Evolutionary conservation across 2,113 vertebrate genomes (phyloP), one percentile per base, ranked within the genome.

Genomic region (Paramisgurnus dabryanus): DNA sequence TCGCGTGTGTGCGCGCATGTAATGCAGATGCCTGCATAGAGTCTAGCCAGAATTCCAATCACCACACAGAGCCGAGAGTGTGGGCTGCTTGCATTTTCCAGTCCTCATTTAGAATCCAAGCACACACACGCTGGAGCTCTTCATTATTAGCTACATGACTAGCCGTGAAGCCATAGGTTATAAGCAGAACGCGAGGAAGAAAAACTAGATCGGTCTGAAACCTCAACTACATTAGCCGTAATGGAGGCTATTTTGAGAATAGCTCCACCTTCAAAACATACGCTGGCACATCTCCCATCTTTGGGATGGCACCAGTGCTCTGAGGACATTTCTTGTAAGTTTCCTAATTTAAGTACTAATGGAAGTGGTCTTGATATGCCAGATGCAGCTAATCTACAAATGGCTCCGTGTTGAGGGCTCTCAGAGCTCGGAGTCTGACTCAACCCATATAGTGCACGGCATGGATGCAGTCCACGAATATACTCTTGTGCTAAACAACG

Each of bases 141-240:
- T 80, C 80, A 61, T 76, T 67, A 82, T 82, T 82, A 80, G 80
- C 76, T 49, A 79, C 83, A 82, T 66, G 83, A 82, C 66, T 76
- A 68, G 76, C 41, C 71, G 76, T 63, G 57, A 55, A 82, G 68
- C 76, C 43, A 60, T 47, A 49, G 41, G 63, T 78, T 72, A 58
- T 50, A 78, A 65, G 47, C 73, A 82, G 70, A 76, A 79, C 39
- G 58, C 18, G 45, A 47, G 58, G 4, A 8, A 76, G 22, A 63
- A 64, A 58, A 76, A 76, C 47, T 13, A 11, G 63, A 65, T 77
- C 22, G 18, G 15, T 15, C 63, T 66, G 45, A 77, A 66, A 66
- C 49, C 8, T 27, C 49, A 72, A 41, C 39, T 57, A 58, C 40
- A 45, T 60, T 40, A 73, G 22, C 13, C 0, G 8, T 41, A 49